phyloP scores from a whole-genome alignment of 64 coral and sea anemone genomes.

The Acropora yongei region DNA sequence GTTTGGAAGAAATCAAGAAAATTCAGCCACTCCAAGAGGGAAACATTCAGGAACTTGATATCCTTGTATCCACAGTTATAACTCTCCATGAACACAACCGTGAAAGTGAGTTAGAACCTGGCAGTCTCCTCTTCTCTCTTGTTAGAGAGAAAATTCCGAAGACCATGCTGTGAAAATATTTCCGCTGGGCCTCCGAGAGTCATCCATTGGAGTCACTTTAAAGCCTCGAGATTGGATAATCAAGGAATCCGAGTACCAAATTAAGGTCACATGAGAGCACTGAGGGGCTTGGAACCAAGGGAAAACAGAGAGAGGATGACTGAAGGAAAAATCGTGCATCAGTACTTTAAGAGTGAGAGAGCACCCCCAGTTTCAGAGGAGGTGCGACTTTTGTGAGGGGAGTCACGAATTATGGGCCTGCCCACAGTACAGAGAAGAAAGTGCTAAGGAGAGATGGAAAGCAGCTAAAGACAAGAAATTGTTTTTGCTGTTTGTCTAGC shows the following conservation, averaged over 20 bases:
- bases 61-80: not conserved
- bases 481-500: not conserved
- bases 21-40: no score
- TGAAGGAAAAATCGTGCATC: not conserved
- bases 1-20: no score
- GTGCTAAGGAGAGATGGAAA: not conserved
- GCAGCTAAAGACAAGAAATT: conserved; percentile 34
- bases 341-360: not conserved
- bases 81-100: conserved; percentile 12
- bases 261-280: conserved; percentile 5
- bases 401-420: conserved; percentile 35
- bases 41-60: no score
- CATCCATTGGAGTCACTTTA: not conserved
- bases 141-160: conserved; percentile 4
- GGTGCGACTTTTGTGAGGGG: conserved; percentile 11
- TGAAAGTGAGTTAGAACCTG: not conserved
- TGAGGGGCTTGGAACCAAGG: not conserved
- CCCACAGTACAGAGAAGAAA: not conserved
- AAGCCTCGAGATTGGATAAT: conserved; percentile 7
- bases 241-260: conserved; percentile 9
- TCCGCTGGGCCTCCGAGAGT: conserved; percentile 31
- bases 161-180: conserved; percentile 31
- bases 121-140: conserved; percentile 4
- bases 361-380: not conserved
- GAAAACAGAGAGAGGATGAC: not conserved